Percentiles rank a stretch among this genome's conserved stretches.
Conservation (phyloP, 2,113 vertebrate genomes). For the Butastur rufipennis region DNA sequence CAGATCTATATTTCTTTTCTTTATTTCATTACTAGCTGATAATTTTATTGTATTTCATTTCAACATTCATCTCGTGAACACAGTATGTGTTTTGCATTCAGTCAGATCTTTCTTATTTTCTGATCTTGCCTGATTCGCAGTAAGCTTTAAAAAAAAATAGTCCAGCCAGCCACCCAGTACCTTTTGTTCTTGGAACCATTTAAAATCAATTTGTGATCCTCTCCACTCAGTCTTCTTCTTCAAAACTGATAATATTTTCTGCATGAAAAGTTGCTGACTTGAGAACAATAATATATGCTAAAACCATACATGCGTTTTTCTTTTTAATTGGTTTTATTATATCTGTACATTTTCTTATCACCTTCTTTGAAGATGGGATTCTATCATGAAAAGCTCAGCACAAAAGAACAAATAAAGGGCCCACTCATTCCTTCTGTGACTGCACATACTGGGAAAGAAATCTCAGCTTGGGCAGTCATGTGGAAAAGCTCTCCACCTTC, state of each 20-base stretch:
- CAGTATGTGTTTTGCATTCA: conserved; percentile 32
- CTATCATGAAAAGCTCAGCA: background rate
- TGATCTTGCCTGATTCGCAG: conserved; percentile 22
- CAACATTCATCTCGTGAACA: conserved; percentile 61
- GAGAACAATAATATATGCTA: background rate
- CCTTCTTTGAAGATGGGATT: background rate
- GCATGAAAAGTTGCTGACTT: conserved; percentile 33
- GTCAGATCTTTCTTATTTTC: conserved; percentile 12
- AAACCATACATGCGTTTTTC: background rate
- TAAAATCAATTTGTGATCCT: conserved; percentile 19
- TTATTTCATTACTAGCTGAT: conserved; percentile 71
- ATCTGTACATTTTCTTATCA: background rate
- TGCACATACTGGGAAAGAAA: background rate
- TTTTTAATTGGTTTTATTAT: conserved; percentile 3
- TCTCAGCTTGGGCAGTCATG: background rate
- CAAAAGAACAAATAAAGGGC: background rate
- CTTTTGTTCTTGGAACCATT: conserved; percentile 33
- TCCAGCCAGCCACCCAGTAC: background rate
- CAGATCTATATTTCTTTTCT: conserved; percentile 53
- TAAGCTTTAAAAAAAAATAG: background rate
- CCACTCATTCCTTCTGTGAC: background rate
- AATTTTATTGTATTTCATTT: conserved; percentile 68
- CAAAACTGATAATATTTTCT: conserved; percentile 3
- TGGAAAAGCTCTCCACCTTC: background rate
- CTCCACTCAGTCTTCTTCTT: background rate